Percentiles rank a stretch among this genome's conserved stretches.
Conservation (phyloP, 2,113 vertebrate genomes). For the Rhinopithecus roxellana region DNA sequence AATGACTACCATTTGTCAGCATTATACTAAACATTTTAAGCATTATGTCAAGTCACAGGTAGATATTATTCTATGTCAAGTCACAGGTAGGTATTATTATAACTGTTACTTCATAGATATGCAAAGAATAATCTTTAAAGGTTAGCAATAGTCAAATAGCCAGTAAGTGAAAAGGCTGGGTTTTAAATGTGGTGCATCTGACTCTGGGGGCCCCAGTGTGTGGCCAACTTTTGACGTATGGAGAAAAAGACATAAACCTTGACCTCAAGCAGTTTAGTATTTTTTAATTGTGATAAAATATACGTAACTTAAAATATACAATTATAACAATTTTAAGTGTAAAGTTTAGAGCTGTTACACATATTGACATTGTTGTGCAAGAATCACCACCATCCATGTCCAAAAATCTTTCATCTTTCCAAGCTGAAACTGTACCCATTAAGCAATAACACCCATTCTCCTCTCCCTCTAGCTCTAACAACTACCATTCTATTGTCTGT, state of each 20-base stretch:
- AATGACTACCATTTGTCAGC: not conserved
- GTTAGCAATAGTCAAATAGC: not conserved
- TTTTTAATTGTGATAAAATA: not conserved
- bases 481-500: not conserved
- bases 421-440: not conserved
- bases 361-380: not conserved
- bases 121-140: not conserved
- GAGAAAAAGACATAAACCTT: not conserved
- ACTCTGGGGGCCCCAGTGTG: not conserved
- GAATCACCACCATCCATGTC: not conserved
- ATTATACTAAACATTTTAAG: not conserved
- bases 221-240: not conserved
- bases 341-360: not conserved
- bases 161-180: not conserved
- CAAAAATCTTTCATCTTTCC: not conserved
- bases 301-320: not conserved
- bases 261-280: not conserved
- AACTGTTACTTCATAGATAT: not conserved
- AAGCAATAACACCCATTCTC: not conserved
- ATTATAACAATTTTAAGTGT: not conserved
- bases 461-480: not conserved
- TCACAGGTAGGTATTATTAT: not conserved
- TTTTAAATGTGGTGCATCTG: not conserved
- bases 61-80: not conserved
- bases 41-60: not conserved